Evolutionary conservation across 2,113 vertebrate genomes (phyloP), one percentile per base, ranked within the genome.

Genomic region (Dasyornis broadbenti): DNA sequence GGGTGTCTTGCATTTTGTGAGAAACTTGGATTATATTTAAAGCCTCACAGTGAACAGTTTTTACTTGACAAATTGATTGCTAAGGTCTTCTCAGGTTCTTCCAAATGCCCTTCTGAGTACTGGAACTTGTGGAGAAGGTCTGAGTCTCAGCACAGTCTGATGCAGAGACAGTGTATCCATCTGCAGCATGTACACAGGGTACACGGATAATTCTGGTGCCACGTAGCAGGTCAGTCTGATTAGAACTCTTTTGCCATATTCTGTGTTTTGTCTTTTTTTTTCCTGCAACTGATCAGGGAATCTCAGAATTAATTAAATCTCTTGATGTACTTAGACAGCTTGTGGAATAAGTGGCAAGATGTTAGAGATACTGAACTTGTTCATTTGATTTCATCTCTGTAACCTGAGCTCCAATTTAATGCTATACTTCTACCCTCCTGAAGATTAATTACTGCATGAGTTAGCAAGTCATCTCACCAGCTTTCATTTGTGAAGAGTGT

Each of bases 251-350:
- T 94, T 87, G 83, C 85, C 69, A 86, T 96, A 96, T 60, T n/a
- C 49, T 91, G 61, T 91, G 84, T 96, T 96, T 88, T 94, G 68
- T 89, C 90, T 85, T 93, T 93, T 90, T 86, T 81, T 89, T 49
- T 13, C 84, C 73, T 89, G 92, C 90, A 94, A 54, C 89, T 94
- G 94, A 93, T 95, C 82, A 93, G 89, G 79, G 65, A 70, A 94
- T 92, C 95, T 97, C 92, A 94, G 94, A 96, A 97, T 97, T 98
- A 98, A 98, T 98, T 98, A 98, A 97, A 97, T 95, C 75, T 97
- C 93, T 80, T 93, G 93, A 97, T 91, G 69, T 95, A 94, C 87
- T 90, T 88, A 80, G 96, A 96, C 92, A 97, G 94, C 80, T 96
- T 82, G 83, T 95, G 66, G 81, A 96, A 82, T 97, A 97, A 97